Evolutionary conservation across 2,797 vertebrate genomes (phyloP).

Genomic region (Spinibarbus caldwelli): DNA sequence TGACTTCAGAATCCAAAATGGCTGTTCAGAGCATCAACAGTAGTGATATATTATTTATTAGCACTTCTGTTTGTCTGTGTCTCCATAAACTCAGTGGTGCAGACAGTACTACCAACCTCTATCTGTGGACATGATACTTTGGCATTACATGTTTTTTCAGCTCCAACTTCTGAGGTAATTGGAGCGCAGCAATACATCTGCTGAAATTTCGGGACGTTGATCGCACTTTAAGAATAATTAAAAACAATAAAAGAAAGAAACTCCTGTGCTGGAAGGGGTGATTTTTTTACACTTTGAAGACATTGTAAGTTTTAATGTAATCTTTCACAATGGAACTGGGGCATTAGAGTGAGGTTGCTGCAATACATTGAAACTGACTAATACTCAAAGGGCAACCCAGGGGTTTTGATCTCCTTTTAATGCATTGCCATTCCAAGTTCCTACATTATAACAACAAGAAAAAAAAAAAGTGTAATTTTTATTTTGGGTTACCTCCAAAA

Average conservation of each 20-base stretch:
- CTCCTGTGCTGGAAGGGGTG: background rate
- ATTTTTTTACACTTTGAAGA: constrained; percentile 43
- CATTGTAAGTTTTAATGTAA: constrained; percentile 28
- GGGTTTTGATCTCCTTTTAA: constrained; percentile 43
- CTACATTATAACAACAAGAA: background rate
- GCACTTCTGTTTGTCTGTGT: background rate
- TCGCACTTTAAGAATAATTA: background rate
- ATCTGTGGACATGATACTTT: background rate
- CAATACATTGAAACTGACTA: constrained; percentile 29
- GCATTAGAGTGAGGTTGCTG: constrained; percentile 28
- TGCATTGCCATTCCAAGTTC: constrained; percentile 9
- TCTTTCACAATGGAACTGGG: constrained; percentile 11
- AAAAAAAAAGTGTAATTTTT: background rate
- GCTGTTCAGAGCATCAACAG: background rate
- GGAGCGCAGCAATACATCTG: too few species aligned
- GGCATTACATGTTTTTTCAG: background rate
- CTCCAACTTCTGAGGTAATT: background rate
- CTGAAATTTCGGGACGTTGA: too few species aligned
- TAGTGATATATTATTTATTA: background rate
- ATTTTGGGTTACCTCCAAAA: constrained; percentile 21
- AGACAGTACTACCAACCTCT: background rate
- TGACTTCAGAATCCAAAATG: background rate
- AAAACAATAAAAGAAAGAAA: constrained; percentile 5
- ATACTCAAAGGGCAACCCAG: constrained; percentile 33
- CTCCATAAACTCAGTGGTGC: background rate